Percentiles rank a stretch among this genome's conserved stretches.
phyloP scores from a whole-genome alignment of 2,797 vertebrate species.

The Masticophis lateralis region DNA sequence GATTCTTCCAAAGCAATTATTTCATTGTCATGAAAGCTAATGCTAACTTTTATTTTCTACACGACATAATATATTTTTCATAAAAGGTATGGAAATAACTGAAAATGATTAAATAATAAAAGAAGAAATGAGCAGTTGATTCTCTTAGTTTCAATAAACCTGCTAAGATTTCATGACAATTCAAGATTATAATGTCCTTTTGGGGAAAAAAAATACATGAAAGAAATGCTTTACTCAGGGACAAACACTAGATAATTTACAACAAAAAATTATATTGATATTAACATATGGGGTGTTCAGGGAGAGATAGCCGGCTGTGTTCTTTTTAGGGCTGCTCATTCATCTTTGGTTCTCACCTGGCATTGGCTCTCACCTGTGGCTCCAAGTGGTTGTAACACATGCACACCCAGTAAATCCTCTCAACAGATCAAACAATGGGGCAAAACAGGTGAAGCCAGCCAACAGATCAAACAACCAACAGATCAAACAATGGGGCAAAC shows the following conservation, averaged over 20 bases:
- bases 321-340: neutral
- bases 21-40: neutral
- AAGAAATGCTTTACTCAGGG: neutral
- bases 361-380: neutral
- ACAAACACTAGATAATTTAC: neutral
- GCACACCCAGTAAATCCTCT: neutral
- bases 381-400: neutral
- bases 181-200: neutral
- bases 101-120: constrained; percentile 9
- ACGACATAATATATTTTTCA: neutral
- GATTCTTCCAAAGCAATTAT: neutral
- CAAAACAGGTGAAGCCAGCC: neutral
- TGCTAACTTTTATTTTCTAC: neutral
- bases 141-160: neutral
- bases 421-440: neutral
- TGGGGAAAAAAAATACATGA: neutral
- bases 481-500: neutral
- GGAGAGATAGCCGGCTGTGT: neutral
- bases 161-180: neutral
- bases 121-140: neutral
- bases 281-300: neutral
- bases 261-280: neutral
- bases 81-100: neutral
- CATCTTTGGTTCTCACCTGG: neutral
- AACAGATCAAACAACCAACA: too few species aligned